Evolutionary conservation across 2,797 vertebrate genomes (phyloP).

Genomic region (Thamnophis elegans): DNA sequence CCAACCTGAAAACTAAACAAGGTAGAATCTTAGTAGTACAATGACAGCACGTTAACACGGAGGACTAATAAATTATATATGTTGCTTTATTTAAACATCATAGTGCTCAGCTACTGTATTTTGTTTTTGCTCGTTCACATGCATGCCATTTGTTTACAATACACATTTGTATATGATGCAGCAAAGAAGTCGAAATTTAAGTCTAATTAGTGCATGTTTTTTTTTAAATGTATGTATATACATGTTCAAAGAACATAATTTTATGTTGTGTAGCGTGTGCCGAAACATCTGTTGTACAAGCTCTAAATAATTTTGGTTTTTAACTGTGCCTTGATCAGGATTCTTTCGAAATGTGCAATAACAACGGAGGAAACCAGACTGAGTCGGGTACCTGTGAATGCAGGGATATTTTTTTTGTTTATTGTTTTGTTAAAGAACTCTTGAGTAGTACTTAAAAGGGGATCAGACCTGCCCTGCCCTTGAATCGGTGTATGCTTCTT

Average conservation of each 20-base stretch:
- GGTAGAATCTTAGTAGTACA: conserved; percentile 54
- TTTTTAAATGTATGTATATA: conserved; percentile 57
- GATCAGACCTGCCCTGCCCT: background rate
- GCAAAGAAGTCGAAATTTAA: conserved; percentile 54
- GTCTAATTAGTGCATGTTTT: conserved; percentile 65
- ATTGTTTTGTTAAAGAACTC: conserved; percentile 22
- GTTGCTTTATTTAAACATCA: conserved; percentile 72
- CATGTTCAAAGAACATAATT: conserved; percentile 64
- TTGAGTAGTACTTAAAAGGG: conserved; percentile 62
- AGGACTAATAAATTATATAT: conserved; percentile 72
- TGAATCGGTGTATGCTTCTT: conserved; percentile 67
- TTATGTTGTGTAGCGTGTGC: conserved; percentile 63
- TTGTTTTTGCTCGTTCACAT: conserved; percentile 68
- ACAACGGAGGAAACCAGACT: conserved; percentile 61
- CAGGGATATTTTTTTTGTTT: conserved; percentile 38
- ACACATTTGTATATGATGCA: conserved; percentile 70
- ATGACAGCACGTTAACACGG: conserved; percentile 65
- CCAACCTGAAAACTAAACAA: conserved; percentile 45
- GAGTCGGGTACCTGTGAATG: conserved; percentile 45
- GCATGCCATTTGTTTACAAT: conserved; percentile 72
- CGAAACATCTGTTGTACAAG: conserved; percentile 67
- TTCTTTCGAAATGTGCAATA: conserved; percentile 69
- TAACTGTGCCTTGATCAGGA: conserved; percentile 67
- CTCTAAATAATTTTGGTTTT: conserved; percentile 67
- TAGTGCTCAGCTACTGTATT: conserved; percentile 70